Evolutionary conservation across 2,888 invertebrate genomes (phyloP), one percentile per base, ranked within the genome.

Genomic region (Spodoptera picta): DNA sequence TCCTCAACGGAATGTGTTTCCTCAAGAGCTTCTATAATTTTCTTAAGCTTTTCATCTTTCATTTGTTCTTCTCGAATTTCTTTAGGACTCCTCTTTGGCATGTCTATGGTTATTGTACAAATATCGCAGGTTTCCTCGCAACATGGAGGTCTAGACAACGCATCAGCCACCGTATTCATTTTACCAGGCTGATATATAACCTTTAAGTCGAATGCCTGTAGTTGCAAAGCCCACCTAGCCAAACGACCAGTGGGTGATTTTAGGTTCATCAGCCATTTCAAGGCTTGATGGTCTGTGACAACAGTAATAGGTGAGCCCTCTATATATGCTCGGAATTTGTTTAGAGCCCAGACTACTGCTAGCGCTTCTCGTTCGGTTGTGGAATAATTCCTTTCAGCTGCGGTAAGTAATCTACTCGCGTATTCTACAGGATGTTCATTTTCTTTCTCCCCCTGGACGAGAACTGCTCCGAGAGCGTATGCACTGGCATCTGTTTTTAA

Each of bases 391-490:
- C n/a, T 47, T 4, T 67, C 62, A 5, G 62, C 52, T 1, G 55
- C 1, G 2, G 41, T 49, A 14, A 67, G 51, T 6, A 63, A 42
- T 12, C 61, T 27, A n/a, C 68, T 60, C 45, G 64, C 27, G 27
- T 27, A 2, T 27, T 27, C 27, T 5, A 27, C 27, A 5, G 27
- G 27, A 5, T 27, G 27, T 27, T 27, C 27, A 5, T 27, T 27
- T 27, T 27, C 27, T 5, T 27, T 27, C 27, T 27, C 27, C 27
- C 27, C 27, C 27, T 27, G 67, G 41, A 67, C 62, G 23, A 67
- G 45, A 51, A 58, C 68, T 27, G 68, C 69, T n/a, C 65, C 69
- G 1, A 69, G 41, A 1, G 61, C 61, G 19, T 69, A 69, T 7
- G 7, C 24, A 14, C 69, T 69, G 2, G 65, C 62, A 44, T 69